phyloP scores from a whole-genome alignment of 2,888 invertebrate species.

The Sycophila texana region DNA sequence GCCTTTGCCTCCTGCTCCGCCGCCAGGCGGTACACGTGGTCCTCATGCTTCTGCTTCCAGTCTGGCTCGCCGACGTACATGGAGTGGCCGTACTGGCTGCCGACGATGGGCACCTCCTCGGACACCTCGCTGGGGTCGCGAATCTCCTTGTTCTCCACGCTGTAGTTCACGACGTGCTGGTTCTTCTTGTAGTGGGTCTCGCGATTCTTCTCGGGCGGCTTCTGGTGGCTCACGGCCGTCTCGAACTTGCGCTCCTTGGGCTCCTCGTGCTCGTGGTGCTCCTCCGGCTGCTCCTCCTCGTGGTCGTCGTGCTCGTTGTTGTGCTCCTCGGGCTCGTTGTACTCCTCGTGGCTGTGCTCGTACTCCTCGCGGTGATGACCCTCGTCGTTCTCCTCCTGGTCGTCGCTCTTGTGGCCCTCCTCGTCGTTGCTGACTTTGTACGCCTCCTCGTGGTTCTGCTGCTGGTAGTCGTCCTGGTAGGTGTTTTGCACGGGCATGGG shows the following conservation, averaged over 20 bases:
- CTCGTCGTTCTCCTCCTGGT: conserved; percentile 34
- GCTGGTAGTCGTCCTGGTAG: conserved; percentile 17
- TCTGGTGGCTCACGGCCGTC: background rate
- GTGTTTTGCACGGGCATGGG: conserved; percentile 39
- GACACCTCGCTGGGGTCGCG: conserved; percentile 61
- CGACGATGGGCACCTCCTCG: conserved; percentile 34
- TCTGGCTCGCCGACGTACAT: conserved; percentile 60
- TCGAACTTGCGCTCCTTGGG: background rate
- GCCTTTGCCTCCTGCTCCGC: conserved; percentile 62
- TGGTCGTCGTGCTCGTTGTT: background rate
- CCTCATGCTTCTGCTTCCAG: conserved; percentile 64
- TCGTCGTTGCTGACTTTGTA: conserved; percentile 18
- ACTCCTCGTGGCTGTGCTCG: conserved; percentile 28
- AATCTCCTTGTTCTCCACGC: conserved; percentile 63
- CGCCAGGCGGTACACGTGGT: conserved; percentile 59
- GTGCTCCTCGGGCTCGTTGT: conserved; percentile 6
- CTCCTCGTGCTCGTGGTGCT: background rate
- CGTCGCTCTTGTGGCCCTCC: conserved; percentile 3
- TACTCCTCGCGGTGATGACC: conserved; percentile 35
- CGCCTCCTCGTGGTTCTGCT: conserved; percentile 23
- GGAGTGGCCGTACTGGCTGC: conserved; percentile 47
- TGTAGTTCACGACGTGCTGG: conserved; percentile 61
- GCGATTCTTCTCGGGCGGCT: conserved; percentile 16
- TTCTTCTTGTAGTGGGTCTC: conserved; percentile 61
- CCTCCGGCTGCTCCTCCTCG: background rate